phyloP scores from a whole-genome alignment of 2,888 invertebrate genomes.

The Ptycholaimellus sp. region DNA sequence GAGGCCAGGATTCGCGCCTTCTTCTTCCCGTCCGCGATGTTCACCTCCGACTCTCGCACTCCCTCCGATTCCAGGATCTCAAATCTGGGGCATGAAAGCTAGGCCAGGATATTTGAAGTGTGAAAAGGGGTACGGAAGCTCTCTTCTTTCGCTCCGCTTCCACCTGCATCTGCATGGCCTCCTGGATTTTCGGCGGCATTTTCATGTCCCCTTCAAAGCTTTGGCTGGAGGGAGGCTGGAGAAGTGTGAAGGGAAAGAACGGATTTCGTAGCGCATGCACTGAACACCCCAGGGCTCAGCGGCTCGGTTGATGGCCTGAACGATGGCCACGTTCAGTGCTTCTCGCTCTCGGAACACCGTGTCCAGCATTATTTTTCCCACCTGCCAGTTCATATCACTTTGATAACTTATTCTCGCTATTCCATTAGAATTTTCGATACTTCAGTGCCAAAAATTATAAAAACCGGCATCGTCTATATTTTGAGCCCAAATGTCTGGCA shows the following conservation, averaged over 20 bases:
- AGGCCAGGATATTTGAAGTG: too few relatives aligned
- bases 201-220: constrained; percentile 50
- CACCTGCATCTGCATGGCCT: constrained; percentile 97
- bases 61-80: constrained; percentile 85
- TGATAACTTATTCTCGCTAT: background rate
- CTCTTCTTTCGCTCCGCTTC: constrained; percentile 90
- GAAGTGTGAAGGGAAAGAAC: constrained; percentile 31
- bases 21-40: constrained; percentile 74
- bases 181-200: constrained; percentile 67
- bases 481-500: too few relatives aligned
- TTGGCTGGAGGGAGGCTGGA: background rate
- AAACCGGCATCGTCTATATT: too few relatives aligned
- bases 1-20: constrained; percentile 69
- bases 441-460: too few relatives aligned
- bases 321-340: constrained; percentile 65
- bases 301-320: constrained; percentile 91
- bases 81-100: too few relatives aligned
- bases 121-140: too few relatives aligned
- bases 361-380: constrained; percentile 86
- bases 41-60: constrained; percentile 47
- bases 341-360: constrained; percentile 87
- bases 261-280: constrained; percentile 78
- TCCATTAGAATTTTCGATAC: too few relatives aligned
- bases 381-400: constrained; percentile 11
- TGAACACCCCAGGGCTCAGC: constrained; percentile 93